These are phyloP conservation scores for Zaprionus africanus DNA, from an alignment of 1,140 invertebrate genomes.

Conservation along the genomic window DNA sequence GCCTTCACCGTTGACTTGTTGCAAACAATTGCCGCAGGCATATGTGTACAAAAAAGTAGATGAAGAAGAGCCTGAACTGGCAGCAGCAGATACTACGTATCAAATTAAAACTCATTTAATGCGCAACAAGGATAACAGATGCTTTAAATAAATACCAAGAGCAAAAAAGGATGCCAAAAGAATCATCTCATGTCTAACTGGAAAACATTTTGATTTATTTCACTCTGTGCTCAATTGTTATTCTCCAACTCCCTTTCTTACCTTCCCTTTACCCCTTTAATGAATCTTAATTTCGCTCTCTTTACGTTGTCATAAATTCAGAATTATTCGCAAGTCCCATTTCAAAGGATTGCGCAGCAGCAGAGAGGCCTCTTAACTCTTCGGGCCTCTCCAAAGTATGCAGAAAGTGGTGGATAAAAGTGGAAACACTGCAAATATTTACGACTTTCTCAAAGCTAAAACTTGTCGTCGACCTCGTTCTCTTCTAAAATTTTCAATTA, in stretches of 20 bases:
- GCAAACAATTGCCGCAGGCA: conserved; percentile 60
- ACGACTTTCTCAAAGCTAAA: conserved; percentile 32
- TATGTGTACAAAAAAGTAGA: neutral
- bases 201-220: conserved; percentile 49
- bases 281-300: conserved; percentile 48
- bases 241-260: neutral
- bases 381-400: neutral
- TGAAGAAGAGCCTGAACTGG: neutral
- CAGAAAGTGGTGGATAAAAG: neutral
- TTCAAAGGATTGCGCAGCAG: conserved; percentile 8
- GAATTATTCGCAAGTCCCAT: conserved; percentile 36
- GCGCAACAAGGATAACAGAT: conserved; percentile 60
- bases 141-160: conserved; percentile 60
- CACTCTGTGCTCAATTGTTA: conserved; percentile 20
- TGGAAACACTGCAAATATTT: conserved; percentile 42
- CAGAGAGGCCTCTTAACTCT: neutral
- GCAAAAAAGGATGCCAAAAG: neutral
- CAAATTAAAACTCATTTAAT: conserved; percentile 79
- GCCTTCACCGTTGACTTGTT: conserved; percentile 70
- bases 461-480: conserved; percentile 13
- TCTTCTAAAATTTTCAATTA: conserved; percentile 39
- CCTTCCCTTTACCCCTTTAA: conserved; percentile 15
- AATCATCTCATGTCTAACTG: conserved; percentile 13
- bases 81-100: conserved; percentile 66
- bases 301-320: conserved; percentile 45